These are phyloP conservation scores for Cichlasoma orientale DNA, from an alignment of 2,797 vertebrate genomes.

Conservation along the genomic window DNA sequence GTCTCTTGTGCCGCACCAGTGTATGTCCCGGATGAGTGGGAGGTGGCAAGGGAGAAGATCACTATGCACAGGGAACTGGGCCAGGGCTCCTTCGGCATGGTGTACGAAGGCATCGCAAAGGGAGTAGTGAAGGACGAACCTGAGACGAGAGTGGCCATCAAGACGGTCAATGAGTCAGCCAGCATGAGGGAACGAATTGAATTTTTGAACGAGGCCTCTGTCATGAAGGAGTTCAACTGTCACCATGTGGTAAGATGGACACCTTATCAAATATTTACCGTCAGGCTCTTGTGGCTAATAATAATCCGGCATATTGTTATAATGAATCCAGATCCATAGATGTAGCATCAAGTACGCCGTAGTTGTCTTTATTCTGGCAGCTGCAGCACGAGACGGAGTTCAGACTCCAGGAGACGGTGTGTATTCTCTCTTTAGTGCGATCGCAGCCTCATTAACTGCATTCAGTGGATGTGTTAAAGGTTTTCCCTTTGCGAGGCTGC, in stretches of 20 bases:
- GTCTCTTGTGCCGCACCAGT: constrained; percentile 76
- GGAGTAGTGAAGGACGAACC: constrained; percentile 96
- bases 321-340: not conserved
- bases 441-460: constrained; percentile 48
- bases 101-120: constrained; percentile 96
- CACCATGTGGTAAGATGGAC: constrained; percentile 93
- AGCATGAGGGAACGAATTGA: constrained; percentile 98
- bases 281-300: not conserved
- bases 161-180: constrained; percentile 96
- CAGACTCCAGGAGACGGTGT: constrained; percentile 40
- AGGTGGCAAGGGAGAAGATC: constrained; percentile 97
- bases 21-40: constrained; percentile 98
- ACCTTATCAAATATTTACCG: not conserved
- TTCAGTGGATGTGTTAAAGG: constrained; percentile 38
- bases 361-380: constrained; percentile 28
- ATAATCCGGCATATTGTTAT: not conserved
- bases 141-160: constrained; percentile 95
- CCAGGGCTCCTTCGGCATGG: constrained; percentile 98
- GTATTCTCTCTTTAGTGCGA: constrained; percentile 42
- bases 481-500: constrained; percentile 32
- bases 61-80: constrained; percentile 94
- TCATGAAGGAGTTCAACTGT: constrained; percentile 99
- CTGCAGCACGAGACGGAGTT: constrained; percentile 26
- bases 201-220: constrained; percentile 97
- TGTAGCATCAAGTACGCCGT: not conserved